Evolutionary conservation across 92 coral and sea anemone species (phyloP).

Genomic region (Galaxea fascicularis): DNA sequence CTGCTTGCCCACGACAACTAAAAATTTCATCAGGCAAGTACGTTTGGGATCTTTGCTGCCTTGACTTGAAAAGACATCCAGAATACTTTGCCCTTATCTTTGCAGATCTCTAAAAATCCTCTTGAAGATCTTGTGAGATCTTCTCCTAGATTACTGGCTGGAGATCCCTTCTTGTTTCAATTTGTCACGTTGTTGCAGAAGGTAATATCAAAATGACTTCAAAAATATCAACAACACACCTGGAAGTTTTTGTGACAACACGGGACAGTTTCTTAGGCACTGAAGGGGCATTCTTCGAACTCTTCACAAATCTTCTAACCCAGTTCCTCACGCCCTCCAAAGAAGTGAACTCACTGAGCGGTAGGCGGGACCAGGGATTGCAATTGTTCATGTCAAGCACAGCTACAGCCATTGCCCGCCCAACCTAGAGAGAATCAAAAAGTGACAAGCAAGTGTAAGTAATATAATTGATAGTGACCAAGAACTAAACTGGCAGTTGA

Average conservation of each 20-base stretch:
- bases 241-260: conserved; percentile 82
- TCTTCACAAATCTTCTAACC: conserved; percentile 86
- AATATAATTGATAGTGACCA: too few species aligned
- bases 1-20: too few species aligned
- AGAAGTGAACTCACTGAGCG: conserved; percentile 88
- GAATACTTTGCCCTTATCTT: too few species aligned
- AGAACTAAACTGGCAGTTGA: too few species aligned
- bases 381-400: conserved; percentile 92
- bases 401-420: conserved; percentile 95
- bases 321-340: conserved; percentile 94
- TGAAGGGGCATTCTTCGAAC: conserved; percentile 92
- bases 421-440: conserved; percentile 70
- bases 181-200: too few species aligned
- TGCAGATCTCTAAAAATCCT: too few species aligned
- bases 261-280: conserved; percentile 83
- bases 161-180: too few species aligned
- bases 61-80: too few species aligned
- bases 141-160: too few species aligned
- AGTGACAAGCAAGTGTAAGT: not conserved
- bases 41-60: too few species aligned
- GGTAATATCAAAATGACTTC: not conserved
- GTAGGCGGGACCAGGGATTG: conserved; percentile 97
- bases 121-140: too few species aligned
- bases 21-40: too few species aligned
- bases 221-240: conserved; percentile 45